These are phyloP conservation scores for Pomacea canaliculata DNA, from an alignment of 2,888 invertebrate genomes.

Conservation along the genomic window DNA sequence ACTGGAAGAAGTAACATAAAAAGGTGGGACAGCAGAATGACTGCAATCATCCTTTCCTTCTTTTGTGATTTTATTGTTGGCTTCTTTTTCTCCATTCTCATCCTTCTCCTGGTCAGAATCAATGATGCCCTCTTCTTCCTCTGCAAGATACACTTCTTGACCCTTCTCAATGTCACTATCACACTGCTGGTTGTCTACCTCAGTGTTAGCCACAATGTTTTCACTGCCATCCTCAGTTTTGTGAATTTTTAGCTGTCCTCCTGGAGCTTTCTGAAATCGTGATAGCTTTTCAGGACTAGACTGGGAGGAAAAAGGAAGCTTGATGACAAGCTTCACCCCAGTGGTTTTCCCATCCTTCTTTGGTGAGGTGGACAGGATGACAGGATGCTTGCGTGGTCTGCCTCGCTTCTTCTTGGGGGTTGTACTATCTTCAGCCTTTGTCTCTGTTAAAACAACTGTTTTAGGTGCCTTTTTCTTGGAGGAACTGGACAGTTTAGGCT, in stretches of 20 bases:
- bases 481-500: background rate
- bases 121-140: conserved; percentile 1
- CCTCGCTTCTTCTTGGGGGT: conserved; percentile 19
- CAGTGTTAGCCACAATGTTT: no score
- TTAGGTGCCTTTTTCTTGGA: conserved; percentile 2
- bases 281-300: background rate
- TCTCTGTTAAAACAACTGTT: background rate
- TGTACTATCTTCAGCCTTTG: background rate
- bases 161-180: conserved; percentile 1
- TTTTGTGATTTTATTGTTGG: background rate
- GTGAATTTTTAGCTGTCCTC: background rate
- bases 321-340: conserved; percentile 24
- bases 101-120: background rate
- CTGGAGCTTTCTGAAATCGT: background rate
- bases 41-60: background rate
- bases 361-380: background rate
- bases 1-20: background rate
- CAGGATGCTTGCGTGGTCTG: conserved; percentile 6
- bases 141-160: conserved; percentile 11
- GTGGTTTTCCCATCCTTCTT: background rate
- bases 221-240: no score
- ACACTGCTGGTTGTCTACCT: background rate
- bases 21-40: conserved; percentile 1
- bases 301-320: conserved; percentile 24
- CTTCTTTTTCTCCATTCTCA: background rate